Evolutionary conservation across 2,113 vertebrate species (phyloP), one percentile per base, ranked within the genome.

Genomic region (Craseonycteris thonglongyai): DNA sequence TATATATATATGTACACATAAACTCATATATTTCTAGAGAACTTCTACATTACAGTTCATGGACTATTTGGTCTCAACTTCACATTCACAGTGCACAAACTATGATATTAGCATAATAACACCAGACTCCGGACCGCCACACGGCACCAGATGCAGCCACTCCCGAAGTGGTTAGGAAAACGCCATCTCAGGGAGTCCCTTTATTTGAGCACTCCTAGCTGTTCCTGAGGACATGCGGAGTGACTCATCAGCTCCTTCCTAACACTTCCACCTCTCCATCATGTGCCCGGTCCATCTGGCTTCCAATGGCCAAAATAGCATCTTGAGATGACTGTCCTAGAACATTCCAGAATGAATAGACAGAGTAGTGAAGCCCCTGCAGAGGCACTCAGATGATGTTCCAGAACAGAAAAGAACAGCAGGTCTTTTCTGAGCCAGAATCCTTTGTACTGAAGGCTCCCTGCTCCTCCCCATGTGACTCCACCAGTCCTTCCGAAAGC

Each of bases 271-370:
- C 42, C 86, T 69, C 58, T 86, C 74, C 65, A 26, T 94, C 91
- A 51, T 95, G 58, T 69, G 76, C 72, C 69, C 68, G 51, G 89
- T 59, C 91, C 82, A 86, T 91, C 94, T 94, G 89, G 72, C 74
- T 94, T 91, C 56, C 86, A 19, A 13, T 15, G 68, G 78, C 42
- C 91, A 74, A 96, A 95, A 89, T 82, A 94, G 69, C 82, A 85
- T 82, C 58, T 59, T 83, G 66, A 45, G 42, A 74, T 45, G 68
- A 47, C 51, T 40, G 61, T 92, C 61, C 56, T 9, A n/a, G 49
- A 59, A 68, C 4, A 1, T 5, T 40, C 49, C 47, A 38, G 72
- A 85, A 88, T 33, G 42, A 22, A 58, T 6, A 61, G 24, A 28
- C 47, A 42, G 38, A 47, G 33, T 40, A 26, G 28, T 13, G 1